phyloP scores from a whole-genome alignment of 2,888 invertebrate genomes.

The Cheilosia soror region DNA sequence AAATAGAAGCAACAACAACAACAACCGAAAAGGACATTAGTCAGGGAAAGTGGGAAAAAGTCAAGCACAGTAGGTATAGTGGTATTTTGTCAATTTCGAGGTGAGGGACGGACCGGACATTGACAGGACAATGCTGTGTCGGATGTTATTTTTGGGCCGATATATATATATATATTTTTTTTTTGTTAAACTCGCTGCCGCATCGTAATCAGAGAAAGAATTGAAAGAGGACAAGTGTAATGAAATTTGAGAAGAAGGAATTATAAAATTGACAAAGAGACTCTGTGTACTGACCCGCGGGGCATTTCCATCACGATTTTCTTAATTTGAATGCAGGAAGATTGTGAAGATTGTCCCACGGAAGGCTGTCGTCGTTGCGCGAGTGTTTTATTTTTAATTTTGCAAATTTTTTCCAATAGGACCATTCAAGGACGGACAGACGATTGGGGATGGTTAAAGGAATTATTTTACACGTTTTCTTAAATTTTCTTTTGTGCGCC shows the following conservation, averaged over 20 bases:
- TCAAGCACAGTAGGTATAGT: conserved; percentile 18
- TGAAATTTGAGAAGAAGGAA: conserved; percentile 70
- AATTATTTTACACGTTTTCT: conserved; percentile 54
- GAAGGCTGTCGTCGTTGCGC: neutral
- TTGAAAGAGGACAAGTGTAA: conserved; percentile 59
- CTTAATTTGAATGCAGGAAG: conserved; percentile 61
- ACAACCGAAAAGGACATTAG: conserved; percentile 59
- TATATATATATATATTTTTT: neutral
- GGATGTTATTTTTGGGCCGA: conserved; percentile 51
- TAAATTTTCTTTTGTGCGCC: conserved; percentile 42
- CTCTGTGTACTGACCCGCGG: conserved; percentile 12
- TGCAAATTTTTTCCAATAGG: conserved; percentile 1
- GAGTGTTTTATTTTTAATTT: neutral
- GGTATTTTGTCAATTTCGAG: neutral
- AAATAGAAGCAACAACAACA: conserved; percentile 7
- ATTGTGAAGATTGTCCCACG: conserved; percentile 11
- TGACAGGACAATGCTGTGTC: conserved; percentile 58
- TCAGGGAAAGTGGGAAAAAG: conserved; percentile 39
- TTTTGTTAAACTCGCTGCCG: conserved; percentile 4
- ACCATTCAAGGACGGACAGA: conserved; percentile 21
- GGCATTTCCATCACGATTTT: conserved; percentile 61
- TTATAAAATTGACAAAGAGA: conserved; percentile 69
- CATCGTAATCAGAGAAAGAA: conserved; percentile 57
- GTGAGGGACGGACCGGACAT: conserved; percentile 34
- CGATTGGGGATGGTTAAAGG: conserved; percentile 30